A percentile compares a stretch with the other conserved stretches of the same genome.
Evolutionary conservation across 1,140 invertebrate genomes (phyloP).

Genomic region (Lineus longissimus): DNA sequence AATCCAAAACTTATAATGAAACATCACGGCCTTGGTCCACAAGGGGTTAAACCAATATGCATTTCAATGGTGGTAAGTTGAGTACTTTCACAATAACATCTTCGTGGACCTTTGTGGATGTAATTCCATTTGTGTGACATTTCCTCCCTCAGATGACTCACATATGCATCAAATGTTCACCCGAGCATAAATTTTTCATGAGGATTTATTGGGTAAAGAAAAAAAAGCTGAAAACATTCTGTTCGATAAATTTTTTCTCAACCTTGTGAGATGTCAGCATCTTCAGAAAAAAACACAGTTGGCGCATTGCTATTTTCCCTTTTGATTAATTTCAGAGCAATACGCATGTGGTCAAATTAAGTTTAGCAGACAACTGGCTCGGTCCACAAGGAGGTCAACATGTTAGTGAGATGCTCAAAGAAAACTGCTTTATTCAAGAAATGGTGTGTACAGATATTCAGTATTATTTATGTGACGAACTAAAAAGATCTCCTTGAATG

Average conservation of each 20-base stretch:
- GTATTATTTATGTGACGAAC: not conserved
- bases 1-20: constrained; percentile 43
- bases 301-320: too few relatives aligned
- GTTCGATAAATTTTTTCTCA: too few relatives aligned
- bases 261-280: too few relatives aligned
- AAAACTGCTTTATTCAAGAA: constrained; percentile 51
- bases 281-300: too few relatives aligned
- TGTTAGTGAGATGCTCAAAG: constrained; percentile 49
- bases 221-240: too few relatives aligned
- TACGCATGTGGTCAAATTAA: constrained; percentile 38
- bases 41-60: constrained; percentile 46
- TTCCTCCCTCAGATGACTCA: not conserved
- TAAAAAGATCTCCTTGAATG: not conserved
- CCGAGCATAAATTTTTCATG: too few relatives aligned
- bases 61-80: constrained; percentile 44
- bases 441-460: constrained; percentile 31
- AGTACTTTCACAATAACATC: constrained; percentile 2
- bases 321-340: constrained; percentile 42
- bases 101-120: too few relatives aligned
- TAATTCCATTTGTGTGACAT: not conserved
- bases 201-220: too few relatives aligned
- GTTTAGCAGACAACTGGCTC: constrained; percentile 51
- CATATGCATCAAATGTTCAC: not conserved
- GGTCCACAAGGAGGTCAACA: constrained; percentile 38
- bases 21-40: constrained; percentile 49